These are phyloP conservation scores for Leptarthrus brevirostris DNA, from an alignment of 2,888 invertebrate species.

Conservation along the genomic window DNA sequence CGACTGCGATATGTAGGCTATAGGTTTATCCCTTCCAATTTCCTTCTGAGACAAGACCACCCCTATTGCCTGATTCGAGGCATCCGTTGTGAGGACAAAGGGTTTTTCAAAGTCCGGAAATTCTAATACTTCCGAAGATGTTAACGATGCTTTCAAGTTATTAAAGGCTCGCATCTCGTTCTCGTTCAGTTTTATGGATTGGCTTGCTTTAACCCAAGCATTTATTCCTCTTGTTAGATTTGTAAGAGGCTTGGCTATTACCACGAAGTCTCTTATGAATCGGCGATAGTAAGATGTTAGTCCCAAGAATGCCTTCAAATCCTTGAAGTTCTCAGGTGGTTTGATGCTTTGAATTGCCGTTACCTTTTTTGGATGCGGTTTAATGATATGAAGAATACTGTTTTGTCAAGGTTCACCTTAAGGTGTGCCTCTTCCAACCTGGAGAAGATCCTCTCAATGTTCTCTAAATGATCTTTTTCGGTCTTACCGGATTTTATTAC, in stretches of 20 bases:
- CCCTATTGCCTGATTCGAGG: too few species aligned
- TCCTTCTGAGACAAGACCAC: too few species aligned
- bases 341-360: too few species aligned
- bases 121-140: neutral
- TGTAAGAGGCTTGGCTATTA: conserved; percentile 46
- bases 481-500: conserved; percentile 22
- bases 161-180: neutral
- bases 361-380: neutral
- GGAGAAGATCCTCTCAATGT: conserved; percentile 1
- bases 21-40: too few species aligned
- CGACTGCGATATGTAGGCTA: too few species aligned
- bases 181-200: conserved; percentile 28
- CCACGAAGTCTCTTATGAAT: conserved; percentile 49
- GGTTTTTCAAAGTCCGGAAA: neutral
- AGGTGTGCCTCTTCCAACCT: neutral
- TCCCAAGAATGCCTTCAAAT: conserved; percentile 25
- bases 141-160: conserved; percentile 7
- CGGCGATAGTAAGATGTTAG: conserved; percentile 48
- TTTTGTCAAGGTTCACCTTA: neutral
- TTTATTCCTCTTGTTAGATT: conserved; percentile 50
- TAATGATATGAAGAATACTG: neutral
- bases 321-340: conserved; percentile 1
- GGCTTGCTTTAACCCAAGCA: conserved; percentile 48
- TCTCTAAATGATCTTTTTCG: conserved; percentile 13
- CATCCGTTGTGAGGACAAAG: too few species aligned